phyloP scores from a whole-genome alignment of 2,797 vertebrate species.

The Pipistrellus pipistrellus region DNA sequence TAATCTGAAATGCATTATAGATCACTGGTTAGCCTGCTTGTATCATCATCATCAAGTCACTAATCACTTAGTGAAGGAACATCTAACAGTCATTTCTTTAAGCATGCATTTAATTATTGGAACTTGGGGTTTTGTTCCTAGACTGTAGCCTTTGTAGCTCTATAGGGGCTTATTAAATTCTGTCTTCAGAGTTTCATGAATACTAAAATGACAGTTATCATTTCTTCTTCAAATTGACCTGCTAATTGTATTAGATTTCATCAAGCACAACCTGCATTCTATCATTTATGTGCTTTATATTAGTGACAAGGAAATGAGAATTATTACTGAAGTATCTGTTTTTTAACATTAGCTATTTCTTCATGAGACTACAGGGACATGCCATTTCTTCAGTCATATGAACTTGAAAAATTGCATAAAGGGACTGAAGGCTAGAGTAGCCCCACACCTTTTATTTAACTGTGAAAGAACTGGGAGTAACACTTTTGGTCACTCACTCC shows the following conservation, averaged over 20 bases:
- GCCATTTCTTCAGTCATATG: neutral
- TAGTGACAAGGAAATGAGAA: neutral
- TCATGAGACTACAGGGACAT: neutral
- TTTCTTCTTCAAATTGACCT: slow-evolving; percentile 25
- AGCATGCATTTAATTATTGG: neutral
- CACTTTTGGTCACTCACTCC: too few species aligned
- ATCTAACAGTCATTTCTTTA: slow-evolving; percentile 11
- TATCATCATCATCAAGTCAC: neutral
- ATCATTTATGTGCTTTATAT: neutral
- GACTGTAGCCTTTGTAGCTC: neutral
- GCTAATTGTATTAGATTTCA: slow-evolving; percentile 22
- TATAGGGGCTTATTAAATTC: neutral
- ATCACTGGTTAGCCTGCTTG: neutral
- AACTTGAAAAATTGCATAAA: slow-evolving; percentile 5
- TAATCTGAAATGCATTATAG: slow-evolving; percentile 1
- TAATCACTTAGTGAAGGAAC: neutral
- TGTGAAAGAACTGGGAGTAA: neutral
- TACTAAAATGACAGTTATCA: slow-evolving; percentile 28
- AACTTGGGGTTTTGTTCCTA: neutral
- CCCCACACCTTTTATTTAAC: neutral
- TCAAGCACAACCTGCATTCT: neutral
- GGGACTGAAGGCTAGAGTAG: neutral
- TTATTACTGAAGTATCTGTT: neutral
- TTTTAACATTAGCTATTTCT: slow-evolving; percentile 29
- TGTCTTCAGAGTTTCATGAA: slow-evolving; percentile 21